Evolutionary conservation across 2,113 vertebrate genomes (phyloP), one percentile per base, ranked within the genome.

Genomic region (Chascanopsetta lugubris): DNA sequence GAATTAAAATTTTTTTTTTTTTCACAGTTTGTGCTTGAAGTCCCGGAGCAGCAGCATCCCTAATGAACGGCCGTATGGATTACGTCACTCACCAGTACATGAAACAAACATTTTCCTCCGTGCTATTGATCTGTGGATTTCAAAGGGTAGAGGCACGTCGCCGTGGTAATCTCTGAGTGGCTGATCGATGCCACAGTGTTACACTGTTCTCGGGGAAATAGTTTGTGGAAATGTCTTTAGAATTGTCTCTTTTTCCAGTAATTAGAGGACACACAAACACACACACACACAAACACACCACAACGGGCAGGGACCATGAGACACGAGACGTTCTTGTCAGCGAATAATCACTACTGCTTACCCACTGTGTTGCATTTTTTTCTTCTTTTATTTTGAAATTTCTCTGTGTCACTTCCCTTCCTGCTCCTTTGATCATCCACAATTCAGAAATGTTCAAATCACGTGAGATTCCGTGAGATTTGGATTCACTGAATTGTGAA

Each of bases 111-210:
- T 17, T 24, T 30, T 6, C 67, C 54, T 69, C 68, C 63, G 29
- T 1, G 3, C 18, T 76, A 86, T 84, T 45, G 80, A 87, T 80
- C 71, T 20, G 29, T 45, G 51, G 71, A 58, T 68, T 61, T 62
- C 60, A 47, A 34, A 43, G 53, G 45, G 21, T 42, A 15, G 75
- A 66, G 22, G 65, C 74, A 58, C 26, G 58, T 53, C 25, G 9
- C 51, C 48, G 64, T 46, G 21, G 51, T 69, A 55, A 67, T 70
- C 61, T 67, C 5, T 2, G 50, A 34, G 42, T 25, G 36, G 25
- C 12, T 53, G 69, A 83, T 82, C 57, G 24, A 84, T 82, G 59
- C 15, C 17, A 2, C 26, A 49, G 59, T 25, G 49, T 56, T 54
- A 61, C 47, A 36, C 25, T 60, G 67, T 53, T 69, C 36, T 69